Percentiles rank a stretch among this genome's conserved stretches.
These are phyloP conservation scores for Alligator mississippiensis DNA, from an alignment of 2,113 vertebrate species.

Conservation along the genomic window DNA sequence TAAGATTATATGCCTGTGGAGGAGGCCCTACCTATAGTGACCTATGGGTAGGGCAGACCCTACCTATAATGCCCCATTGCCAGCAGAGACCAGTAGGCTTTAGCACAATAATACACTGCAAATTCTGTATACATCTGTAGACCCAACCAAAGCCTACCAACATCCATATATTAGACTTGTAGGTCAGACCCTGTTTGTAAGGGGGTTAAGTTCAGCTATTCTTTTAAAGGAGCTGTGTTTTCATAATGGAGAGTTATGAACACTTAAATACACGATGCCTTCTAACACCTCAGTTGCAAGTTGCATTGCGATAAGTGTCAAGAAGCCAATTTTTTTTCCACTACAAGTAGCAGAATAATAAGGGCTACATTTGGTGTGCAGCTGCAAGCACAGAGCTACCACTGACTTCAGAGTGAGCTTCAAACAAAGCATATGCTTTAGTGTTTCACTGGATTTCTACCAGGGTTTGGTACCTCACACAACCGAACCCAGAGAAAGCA, in stretches of 20 bases:
- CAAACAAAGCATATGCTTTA: background rate
- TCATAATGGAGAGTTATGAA: background rate
- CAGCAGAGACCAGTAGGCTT: too few species aligned
- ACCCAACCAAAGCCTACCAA: too few species aligned
- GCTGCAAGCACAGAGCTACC: background rate
- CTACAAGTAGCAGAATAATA: background rate
- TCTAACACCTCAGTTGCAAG: background rate
- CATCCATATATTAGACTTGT: background rate
- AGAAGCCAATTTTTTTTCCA: background rate
- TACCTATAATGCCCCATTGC: too few species aligned
- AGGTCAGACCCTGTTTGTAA: background rate
- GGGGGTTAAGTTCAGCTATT: background rate
- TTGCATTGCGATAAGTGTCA: background rate
- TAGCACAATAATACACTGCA: too few species aligned
- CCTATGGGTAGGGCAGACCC: too few species aligned
- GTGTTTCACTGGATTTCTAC: background rate
- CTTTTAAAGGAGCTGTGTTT: background rate
- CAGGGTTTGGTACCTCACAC: background rate
- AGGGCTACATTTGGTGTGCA: fast-evolving
- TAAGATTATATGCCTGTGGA: too few species aligned
- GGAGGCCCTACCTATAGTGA: too few species aligned
- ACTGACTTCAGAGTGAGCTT: conserved; percentile 12
- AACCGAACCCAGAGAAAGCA: background rate
- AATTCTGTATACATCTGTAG: too few species aligned
- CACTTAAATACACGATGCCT: background rate